Percentiles rank a stretch among this genome's conserved stretches.
Evolutionary conservation across 2,888 invertebrate species (phyloP).

Genomic region (Diplazon laetatorius): DNA sequence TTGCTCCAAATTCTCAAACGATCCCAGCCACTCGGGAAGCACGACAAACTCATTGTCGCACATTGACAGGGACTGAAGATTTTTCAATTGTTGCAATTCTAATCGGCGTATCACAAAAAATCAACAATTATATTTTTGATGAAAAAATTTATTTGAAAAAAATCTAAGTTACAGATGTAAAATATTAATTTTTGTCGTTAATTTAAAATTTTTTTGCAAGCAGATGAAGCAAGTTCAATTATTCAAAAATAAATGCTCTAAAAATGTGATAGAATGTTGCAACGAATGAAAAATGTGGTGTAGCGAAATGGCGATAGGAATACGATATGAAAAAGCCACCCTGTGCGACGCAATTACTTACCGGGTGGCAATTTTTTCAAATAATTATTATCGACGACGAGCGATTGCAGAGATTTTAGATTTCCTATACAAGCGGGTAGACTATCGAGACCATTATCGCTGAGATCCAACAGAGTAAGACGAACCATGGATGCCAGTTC

Average conservation of each 20-base stretch:
- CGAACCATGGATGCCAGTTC: constrained; percentile 72
- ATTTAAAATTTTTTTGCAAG: no score
- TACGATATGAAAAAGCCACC: neutral
- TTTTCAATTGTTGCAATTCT: constrained; percentile 73
- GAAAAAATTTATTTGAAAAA: no score
- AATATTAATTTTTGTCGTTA: no score
- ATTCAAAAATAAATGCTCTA: neutral
- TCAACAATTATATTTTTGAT: neutral
- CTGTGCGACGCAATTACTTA: constrained; percentile 65
- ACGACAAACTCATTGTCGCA: constrained; percentile 74
- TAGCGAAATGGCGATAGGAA: neutral
- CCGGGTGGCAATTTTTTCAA: constrained; percentile 73
- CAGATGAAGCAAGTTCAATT: no score
- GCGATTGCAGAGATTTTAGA: constrained; percentile 70
- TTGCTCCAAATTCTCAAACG: constrained; percentile 74
- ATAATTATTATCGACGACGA: constrained; percentile 74
- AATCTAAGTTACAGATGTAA: no score
- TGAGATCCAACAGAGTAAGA: constrained; percentile 76
- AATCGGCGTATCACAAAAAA: neutral
- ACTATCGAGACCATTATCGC: constrained; percentile 72
- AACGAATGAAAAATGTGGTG: neutral
- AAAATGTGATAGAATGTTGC: neutral
- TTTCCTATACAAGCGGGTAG: constrained; percentile 71
- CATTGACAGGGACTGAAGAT: constrained; percentile 73
- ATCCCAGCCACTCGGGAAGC: constrained; percentile 78